These are phyloP conservation scores for Cirrhinus molitorella DNA, from an alignment of 2,797 vertebrate species.

Conservation along the genomic window DNA sequence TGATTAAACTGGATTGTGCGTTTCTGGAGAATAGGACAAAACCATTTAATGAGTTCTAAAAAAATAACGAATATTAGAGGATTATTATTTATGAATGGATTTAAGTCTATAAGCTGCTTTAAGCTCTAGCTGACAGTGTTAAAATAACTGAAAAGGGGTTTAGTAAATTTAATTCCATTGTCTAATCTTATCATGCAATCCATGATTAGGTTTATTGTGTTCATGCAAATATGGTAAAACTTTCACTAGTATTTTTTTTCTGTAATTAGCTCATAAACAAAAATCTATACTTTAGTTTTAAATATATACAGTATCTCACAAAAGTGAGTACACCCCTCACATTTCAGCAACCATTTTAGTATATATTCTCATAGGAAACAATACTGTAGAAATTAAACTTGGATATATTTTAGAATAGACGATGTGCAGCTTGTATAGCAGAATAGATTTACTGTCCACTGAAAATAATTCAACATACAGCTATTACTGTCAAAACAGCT, in stretches of 20 bases:
- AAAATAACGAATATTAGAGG: neutral
- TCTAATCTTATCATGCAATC: constrained; percentile 17
- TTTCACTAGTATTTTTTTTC: neutral
- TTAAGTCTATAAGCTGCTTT: neutral
- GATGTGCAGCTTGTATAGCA: no score
- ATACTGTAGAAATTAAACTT: no score
- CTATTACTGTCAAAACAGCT: no score
- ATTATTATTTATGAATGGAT: constrained; percentile 7
- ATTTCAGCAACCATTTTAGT: no score
- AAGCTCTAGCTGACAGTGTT: neutral
- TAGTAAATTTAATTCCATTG: constrained; percentile 1
- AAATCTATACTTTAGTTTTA: neutral
- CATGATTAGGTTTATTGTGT: neutral
- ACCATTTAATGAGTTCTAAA: neutral
- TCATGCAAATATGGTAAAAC: neutral
- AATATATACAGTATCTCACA: no score
- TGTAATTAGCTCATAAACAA: neutral
- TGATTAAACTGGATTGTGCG: neutral
- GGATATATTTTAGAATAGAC: no score
- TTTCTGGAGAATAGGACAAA: neutral
- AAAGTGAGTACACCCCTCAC: no score
- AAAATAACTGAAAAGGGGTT: neutral
- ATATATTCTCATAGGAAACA: no score
- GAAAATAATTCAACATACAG: no score
- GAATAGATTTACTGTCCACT: no score